Evolutionary conservation across 2,797 vertebrate species (phyloP).

Genomic region (Nannoperca australis): DNA sequence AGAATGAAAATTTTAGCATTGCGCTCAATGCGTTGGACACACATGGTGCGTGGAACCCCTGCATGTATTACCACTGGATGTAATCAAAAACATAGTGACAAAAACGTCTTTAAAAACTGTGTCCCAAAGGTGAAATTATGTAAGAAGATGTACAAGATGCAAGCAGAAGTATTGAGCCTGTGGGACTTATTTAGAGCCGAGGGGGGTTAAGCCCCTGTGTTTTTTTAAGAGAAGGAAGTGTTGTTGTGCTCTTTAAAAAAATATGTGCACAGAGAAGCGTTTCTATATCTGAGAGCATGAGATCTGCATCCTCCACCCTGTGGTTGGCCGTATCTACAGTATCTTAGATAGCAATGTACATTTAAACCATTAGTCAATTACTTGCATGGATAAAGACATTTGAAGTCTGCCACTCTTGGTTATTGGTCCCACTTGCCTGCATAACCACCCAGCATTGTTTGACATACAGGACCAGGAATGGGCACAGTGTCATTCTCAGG

Average conservation of each 20-base stretch:
- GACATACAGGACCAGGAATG: not conserved
- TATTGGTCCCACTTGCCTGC: not conserved
- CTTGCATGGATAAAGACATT: too few relatives aligned
- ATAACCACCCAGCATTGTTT: not conserved
- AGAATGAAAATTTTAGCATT: slow-evolving; percentile 38
- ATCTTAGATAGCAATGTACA: too few relatives aligned
- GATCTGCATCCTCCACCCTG: too few relatives aligned
- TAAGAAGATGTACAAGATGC: not conserved
- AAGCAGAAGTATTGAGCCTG: not conserved
- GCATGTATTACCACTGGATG: slow-evolving; percentile 3
- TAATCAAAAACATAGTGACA: not conserved
- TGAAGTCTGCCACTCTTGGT: too few relatives aligned
- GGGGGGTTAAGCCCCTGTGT: slow-evolving; percentile 40
- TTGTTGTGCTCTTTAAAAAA: not conserved
- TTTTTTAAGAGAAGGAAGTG: slow-evolving; percentile 36
- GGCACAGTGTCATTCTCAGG: not conserved
- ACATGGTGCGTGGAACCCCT: not conserved
- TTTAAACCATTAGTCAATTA: too few relatives aligned
- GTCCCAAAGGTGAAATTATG: not conserved
- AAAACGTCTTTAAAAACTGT: not conserved
- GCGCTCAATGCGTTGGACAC: slow-evolving; percentile 7
- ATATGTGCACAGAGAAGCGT: not conserved
- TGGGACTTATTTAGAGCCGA: not conserved
- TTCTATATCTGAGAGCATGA: too few relatives aligned
- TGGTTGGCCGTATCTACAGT: too few relatives aligned